Evolutionary conservation across 2,888 invertebrate species (phyloP).

Genomic region (Pharmacophagus antenor): DNA sequence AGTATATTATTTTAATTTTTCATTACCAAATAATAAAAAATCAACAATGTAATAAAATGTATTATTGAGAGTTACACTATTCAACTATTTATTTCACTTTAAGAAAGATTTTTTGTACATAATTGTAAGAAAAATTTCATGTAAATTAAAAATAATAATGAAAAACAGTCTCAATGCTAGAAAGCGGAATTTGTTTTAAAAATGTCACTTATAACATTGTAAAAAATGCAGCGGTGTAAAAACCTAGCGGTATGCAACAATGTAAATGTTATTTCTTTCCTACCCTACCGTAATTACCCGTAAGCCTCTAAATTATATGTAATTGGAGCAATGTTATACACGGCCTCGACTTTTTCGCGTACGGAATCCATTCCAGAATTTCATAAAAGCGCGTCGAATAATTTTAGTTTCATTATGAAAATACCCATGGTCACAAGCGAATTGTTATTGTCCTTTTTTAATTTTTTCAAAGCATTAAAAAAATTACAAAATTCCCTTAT

Average conservation of each 20-base stretch:
- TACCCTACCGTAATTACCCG: conserved; percentile 30
- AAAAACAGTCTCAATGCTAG: not conserved
- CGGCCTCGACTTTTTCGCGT: conserved; percentile 39
- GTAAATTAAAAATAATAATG: too few relatives aligned
- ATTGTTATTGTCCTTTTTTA: conserved; percentile 8
- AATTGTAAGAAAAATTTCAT: too few relatives aligned
- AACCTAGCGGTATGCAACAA: conserved; percentile 11
- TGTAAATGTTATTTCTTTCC: conserved; percentile 15
- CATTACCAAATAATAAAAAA: not conserved
- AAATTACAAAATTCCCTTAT: not conserved
- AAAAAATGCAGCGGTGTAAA: not conserved
- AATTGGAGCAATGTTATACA: conserved; percentile 46
- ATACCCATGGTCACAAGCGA: conserved; percentile 6
- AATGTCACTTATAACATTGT: conserved; percentile 7
- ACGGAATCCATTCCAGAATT: conserved; percentile 25
- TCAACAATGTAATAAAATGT: not conserved
- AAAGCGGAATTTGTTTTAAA: conserved; percentile 1
- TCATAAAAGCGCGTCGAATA: conserved; percentile 11
- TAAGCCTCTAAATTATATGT: conserved; percentile 47
- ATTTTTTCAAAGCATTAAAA: conserved; percentile 3
- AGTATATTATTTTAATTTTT: not conserved
- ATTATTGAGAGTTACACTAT: not conserved
- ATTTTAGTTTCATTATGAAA: conserved; percentile 13
- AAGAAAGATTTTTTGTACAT: too few relatives aligned
- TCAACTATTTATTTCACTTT: not conserved